Percentiles rank a stretch among this genome's conserved stretches.
Conservation (phyloP, 2,113 vertebrate genomes). For the Oreochromis tanganicae region DNA sequence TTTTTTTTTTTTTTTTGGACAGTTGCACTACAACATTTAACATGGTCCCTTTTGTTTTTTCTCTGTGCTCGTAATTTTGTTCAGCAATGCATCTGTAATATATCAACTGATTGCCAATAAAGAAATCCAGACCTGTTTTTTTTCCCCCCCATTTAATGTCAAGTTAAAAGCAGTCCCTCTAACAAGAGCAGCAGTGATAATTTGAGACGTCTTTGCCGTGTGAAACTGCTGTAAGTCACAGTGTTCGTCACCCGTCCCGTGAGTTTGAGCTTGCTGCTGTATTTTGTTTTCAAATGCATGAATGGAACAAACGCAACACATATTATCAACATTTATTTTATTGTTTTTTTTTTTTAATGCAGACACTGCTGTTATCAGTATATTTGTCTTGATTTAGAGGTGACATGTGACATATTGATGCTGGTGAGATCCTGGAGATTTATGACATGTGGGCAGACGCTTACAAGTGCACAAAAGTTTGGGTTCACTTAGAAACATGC, state of each 20-base stretch:
- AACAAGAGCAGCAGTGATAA: neutral
- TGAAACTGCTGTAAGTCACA: neutral
- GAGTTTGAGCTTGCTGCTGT: neutral
- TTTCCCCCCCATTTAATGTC: rapidly evolving
- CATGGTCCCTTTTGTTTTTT: neutral
- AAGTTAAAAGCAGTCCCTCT: neutral
- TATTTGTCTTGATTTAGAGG: neutral
- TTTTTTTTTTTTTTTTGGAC: too few species aligned
- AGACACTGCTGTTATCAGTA: neutral
- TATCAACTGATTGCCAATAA: neutral
- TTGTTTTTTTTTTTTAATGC: neutral
- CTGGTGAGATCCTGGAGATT: neutral
- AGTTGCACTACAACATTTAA: neutral
- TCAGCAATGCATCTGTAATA: neutral
- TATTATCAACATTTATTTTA: neutral
- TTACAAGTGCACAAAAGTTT: neutral
- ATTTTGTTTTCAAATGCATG: neutral
- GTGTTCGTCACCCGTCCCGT: neutral
- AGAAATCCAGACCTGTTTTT: neutral
- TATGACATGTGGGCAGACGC: neutral
- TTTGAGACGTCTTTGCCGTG: neutral
- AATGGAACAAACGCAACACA: neutral
- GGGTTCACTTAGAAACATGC: neutral
- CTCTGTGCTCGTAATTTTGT: neutral
- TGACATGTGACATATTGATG: neutral